Evolutionary conservation across 2,888 invertebrate species (phyloP).

Genomic region (Tipula helvola): DNA sequence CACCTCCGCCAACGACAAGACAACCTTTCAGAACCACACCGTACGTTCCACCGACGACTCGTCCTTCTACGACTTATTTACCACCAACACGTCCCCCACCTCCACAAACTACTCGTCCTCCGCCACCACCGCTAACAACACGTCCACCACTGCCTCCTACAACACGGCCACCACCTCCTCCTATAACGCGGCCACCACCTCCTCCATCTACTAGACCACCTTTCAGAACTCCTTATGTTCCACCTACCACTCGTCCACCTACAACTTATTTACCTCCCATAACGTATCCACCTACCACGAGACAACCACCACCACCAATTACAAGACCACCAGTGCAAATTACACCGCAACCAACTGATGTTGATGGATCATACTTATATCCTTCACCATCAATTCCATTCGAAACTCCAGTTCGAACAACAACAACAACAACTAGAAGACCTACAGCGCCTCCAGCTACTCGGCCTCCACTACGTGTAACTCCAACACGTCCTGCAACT

Average conservation of each 20-base stretch:
- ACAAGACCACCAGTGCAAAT: not conserved
- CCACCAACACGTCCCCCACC: not conserved
- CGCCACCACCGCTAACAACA: not conserved
- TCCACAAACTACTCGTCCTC: not conserved
- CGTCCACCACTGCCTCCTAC: not conserved
- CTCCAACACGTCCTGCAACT: conserved; percentile 12
- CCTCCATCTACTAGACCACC: not conserved
- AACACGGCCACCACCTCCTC: not conserved
- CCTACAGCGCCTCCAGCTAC: conserved; percentile 12
- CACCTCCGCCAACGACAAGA: not conserved
- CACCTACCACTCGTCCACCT: not conserved
- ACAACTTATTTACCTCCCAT: not conserved
- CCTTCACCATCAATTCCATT: not conserved
- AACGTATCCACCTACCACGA: not conserved
- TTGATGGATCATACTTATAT: not conserved
- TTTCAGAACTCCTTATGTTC: not conserved
- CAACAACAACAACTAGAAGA: not conserved
- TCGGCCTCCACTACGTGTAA: not conserved
- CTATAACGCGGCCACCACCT: not conserved
- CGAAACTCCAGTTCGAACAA: not conserved
- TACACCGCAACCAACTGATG: conserved; percentile 7
- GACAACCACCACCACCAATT: conserved; percentile 10
- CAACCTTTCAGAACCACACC: not conserved
- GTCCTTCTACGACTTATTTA: not conserved
- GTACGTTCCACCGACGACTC: no score